Evolutionary conservation across 2,888 invertebrate genomes (phyloP), one percentile per base, ranked within the genome.

Genomic region (Meandrusa payeni): DNA sequence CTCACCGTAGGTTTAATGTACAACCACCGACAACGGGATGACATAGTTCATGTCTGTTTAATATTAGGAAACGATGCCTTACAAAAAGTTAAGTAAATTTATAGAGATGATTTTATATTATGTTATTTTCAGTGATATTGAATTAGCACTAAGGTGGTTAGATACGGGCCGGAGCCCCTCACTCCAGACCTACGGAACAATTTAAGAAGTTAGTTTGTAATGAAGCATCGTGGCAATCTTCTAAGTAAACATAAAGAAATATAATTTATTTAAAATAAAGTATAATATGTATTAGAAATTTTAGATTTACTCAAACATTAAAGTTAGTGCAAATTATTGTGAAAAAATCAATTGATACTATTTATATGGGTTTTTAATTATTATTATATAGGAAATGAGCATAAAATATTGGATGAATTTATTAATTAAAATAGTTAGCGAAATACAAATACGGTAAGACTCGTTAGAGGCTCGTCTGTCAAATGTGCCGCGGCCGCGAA

Each of bases 391-490:
- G 83, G 85, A 69, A 76, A 76, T 77, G 67, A 71, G 70, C 83
- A 85, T 77, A 11, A 77, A 78, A 83, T 86, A 86, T 86, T 85
- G 83, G 82, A 86, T 81, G 86, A 87, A 87, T 87, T 86, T 87
- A 87, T 87, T 86, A 87, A 85, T 85, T 86, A 87, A 87, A 85
- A 86, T 87, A 87, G 86, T 86, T 86, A 87, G 87, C 85, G 73
- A 86, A 87, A 83, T 87, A 86, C 86, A 85, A 82, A 82, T 86
- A 87, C 80, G 83, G 71, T 86, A 87, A 86, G 86, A 83, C 74
- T 81, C 81, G 74, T 79, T 82, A 79, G 79, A 80, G 85, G 81
- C 78, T 80, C 68, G 76, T 78, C 83, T 83, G 86, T 87, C 85
- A 78, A 79, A 72, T 74, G 81, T 68, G 67, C 49, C 50, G 47